Evolutionary conservation across 1,140 invertebrate species (phyloP).

Genomic region (Brachionus sp.): DNA sequence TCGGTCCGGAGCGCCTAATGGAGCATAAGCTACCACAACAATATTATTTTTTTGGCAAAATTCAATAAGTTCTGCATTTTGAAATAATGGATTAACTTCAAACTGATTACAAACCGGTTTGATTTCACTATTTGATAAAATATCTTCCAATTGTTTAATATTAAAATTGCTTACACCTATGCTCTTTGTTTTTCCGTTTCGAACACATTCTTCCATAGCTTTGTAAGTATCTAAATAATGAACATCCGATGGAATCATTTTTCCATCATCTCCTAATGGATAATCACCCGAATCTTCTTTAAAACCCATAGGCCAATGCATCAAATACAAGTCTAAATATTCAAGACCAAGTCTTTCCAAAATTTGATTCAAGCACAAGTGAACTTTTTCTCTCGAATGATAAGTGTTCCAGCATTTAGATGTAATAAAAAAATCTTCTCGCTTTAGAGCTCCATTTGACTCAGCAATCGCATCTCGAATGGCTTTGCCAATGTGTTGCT

Average conservation of each 20-base stretch:
- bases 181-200: conserved; percentile 48
- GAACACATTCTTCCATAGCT: conserved; percentile 35
- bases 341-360: conserved; percentile 54
- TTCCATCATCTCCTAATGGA: conserved; percentile 54
- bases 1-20: conserved; percentile 30
- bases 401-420: conserved; percentile 35
- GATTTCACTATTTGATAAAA: conserved; percentile 53
- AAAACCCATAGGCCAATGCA: conserved; percentile 57
- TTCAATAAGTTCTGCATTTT: conserved; percentile 52
- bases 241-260: conserved; percentile 49
- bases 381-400: conserved; percentile 32
- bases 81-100: conserved; percentile 60
- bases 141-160: conserved; percentile 53
- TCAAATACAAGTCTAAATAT: conserved; percentile 54
- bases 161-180: conserved; percentile 60
- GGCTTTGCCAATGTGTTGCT: conserved; percentile 39
- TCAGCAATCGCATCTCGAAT: conserved; percentile 30
- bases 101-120: conserved; percentile 60
- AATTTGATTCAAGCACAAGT: conserved; percentile 48
- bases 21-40: conserved; percentile 39
- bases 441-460: background rate
- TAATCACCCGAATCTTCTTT: conserved; percentile 54
- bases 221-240: conserved; percentile 44
- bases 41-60: conserved; percentile 57
- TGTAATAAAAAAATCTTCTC: conserved; percentile 44